Conservation (phyloP, 2,888 invertebrate species). For the Leistus spinibarbis region DNA sequence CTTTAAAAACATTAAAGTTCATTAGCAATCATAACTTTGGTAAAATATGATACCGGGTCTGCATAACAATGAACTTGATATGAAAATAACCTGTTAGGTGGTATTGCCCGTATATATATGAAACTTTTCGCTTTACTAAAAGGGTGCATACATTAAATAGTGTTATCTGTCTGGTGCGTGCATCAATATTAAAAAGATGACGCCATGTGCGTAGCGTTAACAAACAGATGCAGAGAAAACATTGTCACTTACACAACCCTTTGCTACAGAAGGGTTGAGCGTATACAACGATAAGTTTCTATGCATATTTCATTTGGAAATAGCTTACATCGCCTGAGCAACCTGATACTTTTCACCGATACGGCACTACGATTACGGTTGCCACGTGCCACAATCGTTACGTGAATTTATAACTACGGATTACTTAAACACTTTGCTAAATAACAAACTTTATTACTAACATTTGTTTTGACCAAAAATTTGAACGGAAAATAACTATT, state of each 20-base stretch:
- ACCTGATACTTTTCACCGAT: not conserved
- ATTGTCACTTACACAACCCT: not conserved
- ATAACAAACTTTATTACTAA: too few relatives aligned
- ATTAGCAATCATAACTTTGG: not conserved
- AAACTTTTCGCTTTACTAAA: not conserved
- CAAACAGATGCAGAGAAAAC: not conserved
- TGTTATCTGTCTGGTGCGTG: not conserved
- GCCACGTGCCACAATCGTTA: not conserved
- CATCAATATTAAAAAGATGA: not conserved
- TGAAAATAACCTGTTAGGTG: not conserved
- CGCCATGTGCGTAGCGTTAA: not conserved
- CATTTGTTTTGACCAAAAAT: too few relatives aligned
- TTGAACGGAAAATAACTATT: too few relatives aligned
- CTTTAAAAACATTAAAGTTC: not conserved
- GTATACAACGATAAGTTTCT: not conserved
- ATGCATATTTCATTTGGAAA: not conserved
- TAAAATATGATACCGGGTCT: not conserved
- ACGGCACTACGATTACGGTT: not conserved
- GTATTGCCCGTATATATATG: not conserved
- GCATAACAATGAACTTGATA: not conserved
- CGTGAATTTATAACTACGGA: not conserved
- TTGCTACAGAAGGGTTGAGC: not conserved
- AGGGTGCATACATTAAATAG: not conserved
- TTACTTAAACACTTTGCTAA: too few relatives aligned
- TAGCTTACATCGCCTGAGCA: not conserved